phyloP scores from a whole-genome alignment of 2,888 invertebrate species.

The Oxycera nigricornis region DNA sequence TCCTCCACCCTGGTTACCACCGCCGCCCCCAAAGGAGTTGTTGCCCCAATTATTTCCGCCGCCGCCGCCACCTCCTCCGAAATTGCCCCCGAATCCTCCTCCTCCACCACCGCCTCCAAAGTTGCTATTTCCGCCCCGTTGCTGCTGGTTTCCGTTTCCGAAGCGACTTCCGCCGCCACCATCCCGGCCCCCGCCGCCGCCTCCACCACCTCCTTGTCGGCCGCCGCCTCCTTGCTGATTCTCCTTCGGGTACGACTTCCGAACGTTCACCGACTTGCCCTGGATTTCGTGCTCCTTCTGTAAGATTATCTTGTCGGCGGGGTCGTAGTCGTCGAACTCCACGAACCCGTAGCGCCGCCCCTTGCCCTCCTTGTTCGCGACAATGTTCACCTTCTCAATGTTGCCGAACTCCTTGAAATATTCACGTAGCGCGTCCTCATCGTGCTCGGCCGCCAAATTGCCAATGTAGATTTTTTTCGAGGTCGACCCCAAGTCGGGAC shows the following conservation, averaged over 20 bases:
- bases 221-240: slow-evolving; percentile 48
- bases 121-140: slow-evolving; percentile 47
- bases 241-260: slow-evolving; percentile 26
- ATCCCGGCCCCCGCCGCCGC: slow-evolving; percentile 52
- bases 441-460: slow-evolving; percentile 12
- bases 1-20: slow-evolving; percentile 49
- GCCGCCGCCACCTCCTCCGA: slow-evolving; percentile 40
- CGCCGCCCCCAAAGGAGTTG: slow-evolving; percentile 1
- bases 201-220: slow-evolving; percentile 44
- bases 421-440: slow-evolving; percentile 15
- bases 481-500: slow-evolving; percentile 24
- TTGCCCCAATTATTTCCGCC: slow-evolving; percentile 41
- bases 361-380: slow-evolving; percentile 18
- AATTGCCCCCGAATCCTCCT: background rate
- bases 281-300: slow-evolving; percentile 19
- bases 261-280: slow-evolving; percentile 19
- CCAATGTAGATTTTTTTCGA: slow-evolving; percentile 33
- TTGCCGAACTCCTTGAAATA: slow-evolving; percentile 19
- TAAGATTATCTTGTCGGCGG: slow-evolving; percentile 22
- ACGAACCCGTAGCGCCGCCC: slow-evolving; percentile 22
- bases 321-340: slow-evolving; percentile 21
- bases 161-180: slow-evolving; percentile 51
- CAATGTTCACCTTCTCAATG: slow-evolving; percentile 27
- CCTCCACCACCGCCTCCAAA: slow-evolving; percentile 52
- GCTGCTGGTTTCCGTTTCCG: slow-evolving; percentile 47